Conservation (phyloP, 2,888 invertebrate species). For the Drosophila paucipuncta region DNA sequence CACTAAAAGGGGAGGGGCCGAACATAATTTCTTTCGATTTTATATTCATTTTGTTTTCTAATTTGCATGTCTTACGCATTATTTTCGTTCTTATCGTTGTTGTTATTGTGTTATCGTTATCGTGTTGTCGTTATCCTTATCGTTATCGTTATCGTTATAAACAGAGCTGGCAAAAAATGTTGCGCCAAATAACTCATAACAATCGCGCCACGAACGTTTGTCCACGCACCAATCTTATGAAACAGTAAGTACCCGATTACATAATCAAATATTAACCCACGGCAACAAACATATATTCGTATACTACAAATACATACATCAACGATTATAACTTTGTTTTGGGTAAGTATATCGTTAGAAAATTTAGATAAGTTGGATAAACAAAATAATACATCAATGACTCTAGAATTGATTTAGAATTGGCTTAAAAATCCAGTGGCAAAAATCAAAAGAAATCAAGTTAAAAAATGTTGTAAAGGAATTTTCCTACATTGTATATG, state of each 20-base stretch:
- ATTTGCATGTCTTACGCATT: conserved; percentile 63
- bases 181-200: conserved; percentile 96
- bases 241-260: conserved; percentile 93
- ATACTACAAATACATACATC: neutral
- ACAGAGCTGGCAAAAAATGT: conserved; percentile 96
- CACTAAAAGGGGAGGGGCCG: conserved; percentile 24
- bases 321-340: neutral
- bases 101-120: conserved; percentile 13
- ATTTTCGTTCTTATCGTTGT: conserved; percentile 38
- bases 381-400: neutral
- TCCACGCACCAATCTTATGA: conserved; percentile 97
- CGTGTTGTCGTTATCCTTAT: conserved; percentile 40
- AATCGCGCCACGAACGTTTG: conserved; percentile 98
- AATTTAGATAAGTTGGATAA: neutral
- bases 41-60: conserved; percentile 45
- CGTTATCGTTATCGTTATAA: conserved; percentile 28
- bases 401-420: neutral
- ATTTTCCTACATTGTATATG: neutral
- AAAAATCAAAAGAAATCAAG: neutral
- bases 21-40: conserved; percentile 35
- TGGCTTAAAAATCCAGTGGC: neutral
- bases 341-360: conserved; percentile 12
- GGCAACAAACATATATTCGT: too few species aligned
- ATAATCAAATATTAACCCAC: neutral
- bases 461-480: neutral